These are phyloP conservation scores for Xenops minutus DNA, from an alignment of 2,797 vertebrate genomes.

Conservation along the genomic window DNA sequence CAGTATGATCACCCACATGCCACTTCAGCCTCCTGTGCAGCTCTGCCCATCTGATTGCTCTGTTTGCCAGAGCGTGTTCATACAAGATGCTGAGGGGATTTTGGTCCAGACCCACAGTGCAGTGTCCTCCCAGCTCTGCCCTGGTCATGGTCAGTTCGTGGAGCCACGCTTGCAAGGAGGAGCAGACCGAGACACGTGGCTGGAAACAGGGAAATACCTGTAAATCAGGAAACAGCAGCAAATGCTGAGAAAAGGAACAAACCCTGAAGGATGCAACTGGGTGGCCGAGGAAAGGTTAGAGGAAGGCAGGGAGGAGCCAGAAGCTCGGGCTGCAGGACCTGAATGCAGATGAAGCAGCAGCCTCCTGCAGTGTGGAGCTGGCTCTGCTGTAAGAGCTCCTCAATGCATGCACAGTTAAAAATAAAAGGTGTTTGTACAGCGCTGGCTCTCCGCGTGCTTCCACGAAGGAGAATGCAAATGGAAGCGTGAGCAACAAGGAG, in stretches of 20 bases:
- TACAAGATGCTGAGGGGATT: not conserved
- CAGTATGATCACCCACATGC: not conserved
- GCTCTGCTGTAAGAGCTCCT: not conserved
- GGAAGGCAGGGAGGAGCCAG: not conserved
- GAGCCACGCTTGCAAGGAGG: fast-evolving
- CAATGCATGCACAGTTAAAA: not conserved
- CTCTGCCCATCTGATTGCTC: not conserved
- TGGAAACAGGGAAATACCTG: not conserved
- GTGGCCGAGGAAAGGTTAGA: not conserved
- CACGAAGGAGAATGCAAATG: constrained; percentile 7
- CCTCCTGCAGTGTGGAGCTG: not conserved
- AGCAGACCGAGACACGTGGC: not conserved
- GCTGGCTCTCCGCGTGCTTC: fast-evolving
- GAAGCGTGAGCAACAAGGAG: not conserved
- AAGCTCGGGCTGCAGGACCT: not conserved
- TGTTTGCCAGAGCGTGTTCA: not conserved
- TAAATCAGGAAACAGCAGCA: not conserved
- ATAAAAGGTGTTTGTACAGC: not conserved
- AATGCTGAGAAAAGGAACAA: not conserved
- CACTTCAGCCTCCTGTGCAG: not conserved
- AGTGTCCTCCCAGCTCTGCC: not conserved
- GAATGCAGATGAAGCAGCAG: not conserved
- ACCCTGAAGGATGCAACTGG: not conserved
- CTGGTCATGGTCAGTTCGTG: not conserved
- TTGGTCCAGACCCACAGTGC: not conserved